These are phyloP conservation scores for Nemoura dubitans DNA, from an alignment of 2,888 invertebrate genomes.

Conservation along the genomic window DNA sequence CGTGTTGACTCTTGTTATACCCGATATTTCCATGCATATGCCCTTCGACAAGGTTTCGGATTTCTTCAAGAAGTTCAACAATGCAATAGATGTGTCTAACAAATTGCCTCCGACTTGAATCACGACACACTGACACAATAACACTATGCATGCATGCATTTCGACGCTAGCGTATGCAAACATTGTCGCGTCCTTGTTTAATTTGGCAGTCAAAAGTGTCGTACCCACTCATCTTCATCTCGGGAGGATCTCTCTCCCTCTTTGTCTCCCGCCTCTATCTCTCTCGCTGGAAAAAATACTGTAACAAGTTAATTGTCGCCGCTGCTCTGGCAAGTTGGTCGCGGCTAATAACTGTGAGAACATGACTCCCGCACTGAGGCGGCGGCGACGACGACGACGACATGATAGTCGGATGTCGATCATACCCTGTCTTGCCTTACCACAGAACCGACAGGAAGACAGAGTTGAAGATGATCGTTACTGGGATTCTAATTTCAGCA, in stretches of 20 bases:
- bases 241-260: not conserved
- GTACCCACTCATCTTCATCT: not conserved
- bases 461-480: slow-evolving; percentile 3
- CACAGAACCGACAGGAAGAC: not conserved
- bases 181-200: not conserved
- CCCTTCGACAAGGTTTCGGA: too few species aligned
- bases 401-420: not conserved
- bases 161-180: not conserved
- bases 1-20: too few species aligned
- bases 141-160: not conserved
- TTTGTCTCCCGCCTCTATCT: not conserved
- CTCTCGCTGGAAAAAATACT: not conserved
- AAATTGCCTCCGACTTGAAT: not conserved
- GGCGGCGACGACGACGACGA: not conserved
- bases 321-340: not conserved
- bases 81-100: too few species aligned
- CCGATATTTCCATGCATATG: too few species aligned
- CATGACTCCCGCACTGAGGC: not conserved
- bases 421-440: not conserved
- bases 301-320: not conserved
- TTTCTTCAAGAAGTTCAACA: too few species aligned
- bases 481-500: not conserved
- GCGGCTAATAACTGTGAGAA: slow-evolving; percentile 29
- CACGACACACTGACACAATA: not conserved
- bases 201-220: not conserved